Base-by-base conservation (phyloP, 2,888 invertebrate species). In the Orchesellides sinensis region DNA sequence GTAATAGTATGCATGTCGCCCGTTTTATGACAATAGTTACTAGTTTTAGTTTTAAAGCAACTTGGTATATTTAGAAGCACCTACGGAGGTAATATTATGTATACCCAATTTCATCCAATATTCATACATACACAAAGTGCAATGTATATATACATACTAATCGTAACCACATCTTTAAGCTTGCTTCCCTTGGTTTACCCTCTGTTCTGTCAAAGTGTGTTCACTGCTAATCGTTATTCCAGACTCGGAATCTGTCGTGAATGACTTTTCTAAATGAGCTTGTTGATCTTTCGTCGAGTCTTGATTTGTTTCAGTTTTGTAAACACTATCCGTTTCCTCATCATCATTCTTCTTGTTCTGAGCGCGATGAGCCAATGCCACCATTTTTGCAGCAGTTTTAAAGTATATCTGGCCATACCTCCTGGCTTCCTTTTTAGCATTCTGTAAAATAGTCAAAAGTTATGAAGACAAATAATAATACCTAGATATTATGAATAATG, bases 301-400 rank as follows among this genome's bases (percentile, higher is more conserved):
- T 69, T 69, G 69, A 69, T 69, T 69, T 52, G 69, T 52, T 52
- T 69, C 70, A 27, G 63, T 52, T 65, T 70, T 65, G 27, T 69
- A 63, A 21, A 68, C 69, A 69, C 52, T 49, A 65, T 70, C 79
- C 52, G 23, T 54, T 45, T 61, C 65, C 66, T 35, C 32, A 29
- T 54, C 70, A 59, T 17, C 32, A 45, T 19, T 66, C 40, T 29
- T 40, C 10, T 59, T 65, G n/a, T 35, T 61, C 29, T 84, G 84
- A 6, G 84, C 84, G 12, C 88, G 72, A 29, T 59, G 70, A 63
- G 88, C 88, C n/a, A 88, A 45, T 21, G 86, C 84, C 32, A 81
- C 83, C 83, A 88, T 84, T 73, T 87, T 87, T 12, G 87, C 88
- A 45, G 88, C 87, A 4, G 86, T 80, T 45, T 84, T 74, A 70